Base-by-base conservation (phyloP, 1,140 invertebrate genomes). In the Plodia interpunctella region DNA sequence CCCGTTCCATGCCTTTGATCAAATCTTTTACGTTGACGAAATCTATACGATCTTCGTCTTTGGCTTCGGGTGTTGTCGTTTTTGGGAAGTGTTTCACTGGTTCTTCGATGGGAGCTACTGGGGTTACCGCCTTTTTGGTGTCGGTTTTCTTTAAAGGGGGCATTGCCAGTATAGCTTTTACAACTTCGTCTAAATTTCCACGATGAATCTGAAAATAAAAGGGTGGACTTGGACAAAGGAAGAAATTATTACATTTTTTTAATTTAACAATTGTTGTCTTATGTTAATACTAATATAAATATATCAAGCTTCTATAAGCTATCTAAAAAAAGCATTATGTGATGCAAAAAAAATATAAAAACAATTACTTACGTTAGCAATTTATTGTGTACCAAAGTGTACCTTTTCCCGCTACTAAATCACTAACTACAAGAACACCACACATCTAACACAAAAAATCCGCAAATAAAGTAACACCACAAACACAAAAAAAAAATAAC, bases 1-100 rank as follows among this genome's bases (percentile, higher is more conserved):
- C 80, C 32, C 65, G 77, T 61, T 90, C 90, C 87, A 90, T 90
- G 19, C 87, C 90, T 70, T 90, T 90, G 18, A 90, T 89, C 11
- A 89, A 62, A 55, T 90, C 90, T 80, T 90, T 90, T 0, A 90
- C 90, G 57, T 90, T 90, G 0, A 90, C 84, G 49, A 90, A 90
- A 58, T 90, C 90, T 32, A 90, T 87, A 53, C 81, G 72, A 52
- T 90, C 86, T 58, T 87, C 83, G 38, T 88, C 80, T 68, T 76
- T 79, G 0, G 70, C 59, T 55, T 87, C 87, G 4, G 66, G 63
- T 9, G 74, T 65, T 38, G 74, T 71, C 19, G 75, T 70, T 62
- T 79, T 78, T 0, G 63, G 15, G 2, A 57, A 57, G 2, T 63
- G 61, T 53, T 80, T 83, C 13, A 68, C 61, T n/a, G 79, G 62